These are phyloP conservation scores for Bombyx mori DNA, from an alignment of 1,140 invertebrate species.

Conservation along the genomic window ASM3026992v2 NC_085130.1:13350501-13351000, in stretches of 20 bases:
- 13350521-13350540: slow-evolving; percentile 12
- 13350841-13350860: too few relatives aligned
- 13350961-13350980: background rate
- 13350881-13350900: too few relatives aligned
- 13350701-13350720: slow-evolving; percentile 11
- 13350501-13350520: slow-evolving; percentile 7
- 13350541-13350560: slow-evolving; percentile 9
- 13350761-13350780: slow-evolving; percentile 12
- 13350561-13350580: slow-evolving; percentile 7
- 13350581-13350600: slow-evolving; percentile 14
- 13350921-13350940: too few relatives aligned
- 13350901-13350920: too few relatives aligned
- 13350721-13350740: slow-evolving; percentile 14
- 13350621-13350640: too few relatives aligned
- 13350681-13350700: slow-evolving; percentile 13
- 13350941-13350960: too few relatives aligned
- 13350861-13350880: too few relatives aligned
- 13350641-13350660: background rate
- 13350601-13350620: slow-evolving; percentile 11
- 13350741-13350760: slow-evolving; percentile 11
- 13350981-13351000: background rate
- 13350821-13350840: too few relatives aligned
- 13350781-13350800: background rate
- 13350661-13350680: slow-evolving; percentile 9
- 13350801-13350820: too few relatives aligned